A percentile compares a stretch with the other conserved stretches of the same genome.
These are phyloP conservation scores for Proisotoma minuta DNA, from an alignment of 2,888 invertebrate species.

Conservation along the genomic window DNA sequence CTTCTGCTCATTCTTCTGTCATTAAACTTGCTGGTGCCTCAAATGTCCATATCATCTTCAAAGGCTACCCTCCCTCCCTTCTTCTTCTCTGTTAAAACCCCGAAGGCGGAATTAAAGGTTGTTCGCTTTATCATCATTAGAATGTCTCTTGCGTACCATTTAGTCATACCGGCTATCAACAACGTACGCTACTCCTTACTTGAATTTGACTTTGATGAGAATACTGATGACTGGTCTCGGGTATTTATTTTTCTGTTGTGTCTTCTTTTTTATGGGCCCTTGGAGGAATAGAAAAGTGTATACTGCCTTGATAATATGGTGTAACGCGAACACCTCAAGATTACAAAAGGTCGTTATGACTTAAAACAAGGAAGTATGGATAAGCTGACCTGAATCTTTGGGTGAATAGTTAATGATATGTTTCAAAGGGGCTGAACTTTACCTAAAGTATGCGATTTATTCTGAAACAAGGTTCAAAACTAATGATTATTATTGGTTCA, in stretches of 20 bases:
- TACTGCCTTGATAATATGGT: no score
- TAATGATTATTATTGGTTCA: not conserved
- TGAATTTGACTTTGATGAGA: conserved; percentile 20
- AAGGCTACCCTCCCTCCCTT: not conserved
- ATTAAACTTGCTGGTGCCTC: not conserved
- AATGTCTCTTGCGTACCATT: conserved; percentile 20
- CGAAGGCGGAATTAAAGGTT: conserved; percentile 14
- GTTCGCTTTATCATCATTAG: conserved; percentile 17
- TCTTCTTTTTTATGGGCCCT: no score
- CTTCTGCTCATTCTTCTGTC: not conserved
- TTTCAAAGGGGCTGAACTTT: no score
- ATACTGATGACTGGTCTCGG: conserved; percentile 35
- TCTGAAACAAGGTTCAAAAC: no score
- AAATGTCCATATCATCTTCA: not conserved
- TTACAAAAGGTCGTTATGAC: no score
- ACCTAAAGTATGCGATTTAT: no score
- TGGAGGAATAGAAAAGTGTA: no score
- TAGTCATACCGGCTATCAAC: conserved; percentile 28
- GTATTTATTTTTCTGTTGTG: conserved; percentile 42
- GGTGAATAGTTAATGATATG: no score
- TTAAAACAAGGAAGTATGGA: no score
- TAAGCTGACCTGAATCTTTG: no score
- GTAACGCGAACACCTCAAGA: no score
- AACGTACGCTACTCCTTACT: conserved; percentile 1
- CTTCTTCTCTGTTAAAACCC: conserved; percentile 11